phyloP scores from a whole-genome alignment of 2,888 invertebrate species.

The Aspidapion aeneum region DNA sequence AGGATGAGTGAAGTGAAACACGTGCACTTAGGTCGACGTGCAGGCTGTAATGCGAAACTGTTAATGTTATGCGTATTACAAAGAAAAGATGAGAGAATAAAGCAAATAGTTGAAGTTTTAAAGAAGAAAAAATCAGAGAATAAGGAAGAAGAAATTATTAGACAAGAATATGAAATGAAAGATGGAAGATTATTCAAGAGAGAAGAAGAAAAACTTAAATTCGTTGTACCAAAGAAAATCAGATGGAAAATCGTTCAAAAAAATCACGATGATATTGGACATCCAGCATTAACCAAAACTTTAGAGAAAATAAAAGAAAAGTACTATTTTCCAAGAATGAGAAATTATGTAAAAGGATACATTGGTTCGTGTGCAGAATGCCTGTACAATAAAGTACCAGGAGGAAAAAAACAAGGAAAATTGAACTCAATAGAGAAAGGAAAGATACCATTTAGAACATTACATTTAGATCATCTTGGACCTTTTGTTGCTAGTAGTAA shows the following conservation, averaged over 20 bases:
- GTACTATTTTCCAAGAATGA: slow-evolving; percentile 11
- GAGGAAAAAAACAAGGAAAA: slow-evolving; percentile 20
- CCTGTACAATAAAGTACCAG: slow-evolving; percentile 17
- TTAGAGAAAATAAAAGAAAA: slow-evolving; percentile 15
- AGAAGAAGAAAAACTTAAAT: slow-evolving; percentile 5
- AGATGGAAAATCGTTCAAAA: slow-evolving; percentile 27
- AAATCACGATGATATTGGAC: slow-evolving; percentile 31
- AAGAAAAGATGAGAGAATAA: too few species aligned
- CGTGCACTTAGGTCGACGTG: too few species aligned
- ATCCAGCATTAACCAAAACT: slow-evolving; percentile 30
- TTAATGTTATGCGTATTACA: too few species aligned
- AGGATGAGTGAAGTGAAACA: too few species aligned
- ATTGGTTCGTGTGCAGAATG: slow-evolving; percentile 15
- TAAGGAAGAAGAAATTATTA: slow-evolving; percentile 13
- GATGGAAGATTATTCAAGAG: slow-evolving; percentile 19
- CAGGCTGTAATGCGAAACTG: too few species aligned
- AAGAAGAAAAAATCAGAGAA: neutral
- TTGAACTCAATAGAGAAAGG: slow-evolving; percentile 19
- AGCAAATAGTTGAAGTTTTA: too few species aligned
- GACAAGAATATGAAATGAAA: slow-evolving; percentile 19
- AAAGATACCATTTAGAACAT: slow-evolving; percentile 12
- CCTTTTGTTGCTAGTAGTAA: slow-evolving; percentile 39
- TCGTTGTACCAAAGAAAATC: slow-evolving; percentile 26
- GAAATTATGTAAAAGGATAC: slow-evolving; percentile 10
- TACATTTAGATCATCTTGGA: slow-evolving; percentile 43